Conservation (phyloP, 2,113 vertebrate genomes). For the Pterocles gutturalis region DNA sequence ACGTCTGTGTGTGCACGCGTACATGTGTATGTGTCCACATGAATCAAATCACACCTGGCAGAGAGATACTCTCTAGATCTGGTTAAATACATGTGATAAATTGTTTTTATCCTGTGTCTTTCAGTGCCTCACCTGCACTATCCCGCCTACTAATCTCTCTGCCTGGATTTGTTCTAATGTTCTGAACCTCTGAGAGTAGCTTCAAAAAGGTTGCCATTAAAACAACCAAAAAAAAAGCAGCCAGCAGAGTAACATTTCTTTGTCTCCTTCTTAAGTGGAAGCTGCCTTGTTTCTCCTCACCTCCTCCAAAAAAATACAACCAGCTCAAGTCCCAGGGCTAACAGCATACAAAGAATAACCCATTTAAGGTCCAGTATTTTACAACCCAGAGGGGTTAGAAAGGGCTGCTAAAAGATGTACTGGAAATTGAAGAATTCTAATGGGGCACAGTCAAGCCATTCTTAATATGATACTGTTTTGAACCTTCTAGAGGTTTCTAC, state of each 20-base stretch:
- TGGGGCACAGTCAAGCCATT: rapidly evolving
- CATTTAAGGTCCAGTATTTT: neutral
- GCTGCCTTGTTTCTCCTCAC: neutral
- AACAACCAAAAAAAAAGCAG: neutral
- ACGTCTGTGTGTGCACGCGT: neutral
- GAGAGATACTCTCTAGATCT: neutral
- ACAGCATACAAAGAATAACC: neutral
- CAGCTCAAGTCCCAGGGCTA: neutral
- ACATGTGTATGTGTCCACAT: constrained; percentile 7
- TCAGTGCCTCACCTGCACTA: neutral
- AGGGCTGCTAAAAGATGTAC: neutral
- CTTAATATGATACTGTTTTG: neutral
- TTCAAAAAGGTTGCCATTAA: neutral
- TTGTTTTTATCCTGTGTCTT: neutral
- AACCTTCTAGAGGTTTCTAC: neutral
- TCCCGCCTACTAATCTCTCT: neutral
- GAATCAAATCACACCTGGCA: constrained; percentile 25
- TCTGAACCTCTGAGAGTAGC: neutral
- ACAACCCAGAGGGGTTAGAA: neutral
- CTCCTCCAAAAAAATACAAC: neutral
- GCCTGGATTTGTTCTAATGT: neutral
- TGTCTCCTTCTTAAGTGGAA: neutral
- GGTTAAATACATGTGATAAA: constrained; percentile 12
- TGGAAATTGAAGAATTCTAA: neutral
- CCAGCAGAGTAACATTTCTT: neutral